Evolutionary conservation across 1,140 invertebrate genomes (phyloP).

Genomic region (Anastatus disparis): DNA sequence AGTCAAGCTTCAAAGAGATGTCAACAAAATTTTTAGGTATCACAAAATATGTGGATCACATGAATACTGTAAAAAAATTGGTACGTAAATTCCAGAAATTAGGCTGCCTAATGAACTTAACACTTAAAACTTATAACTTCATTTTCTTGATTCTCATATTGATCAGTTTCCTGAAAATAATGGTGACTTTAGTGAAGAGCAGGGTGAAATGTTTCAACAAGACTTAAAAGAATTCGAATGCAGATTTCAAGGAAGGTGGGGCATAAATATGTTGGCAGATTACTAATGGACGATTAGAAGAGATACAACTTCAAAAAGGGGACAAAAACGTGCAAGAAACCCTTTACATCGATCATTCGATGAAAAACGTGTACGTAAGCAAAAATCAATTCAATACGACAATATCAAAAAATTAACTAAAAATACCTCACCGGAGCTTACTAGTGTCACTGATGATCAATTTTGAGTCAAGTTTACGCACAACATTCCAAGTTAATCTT

Average conservation of each 20-base stretch:
- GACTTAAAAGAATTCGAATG: no score
- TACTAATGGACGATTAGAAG: not conserved
- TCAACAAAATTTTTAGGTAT: conserved; percentile 19
- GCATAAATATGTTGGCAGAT: conserved; percentile 50
- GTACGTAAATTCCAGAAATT: conserved; percentile 22
- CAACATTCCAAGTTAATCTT: no score
- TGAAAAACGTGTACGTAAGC: conserved; percentile 3
- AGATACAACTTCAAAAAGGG: not conserved
- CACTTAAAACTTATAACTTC: no score
- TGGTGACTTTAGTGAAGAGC: conserved; percentile 37
- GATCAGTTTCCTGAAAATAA: conserved; percentile 42
- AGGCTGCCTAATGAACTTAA: conserved; percentile 24
- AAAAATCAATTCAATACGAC: not conserved
- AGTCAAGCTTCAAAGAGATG: conserved; percentile 29
- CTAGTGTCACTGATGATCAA: no score
- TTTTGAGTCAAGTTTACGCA: no score
- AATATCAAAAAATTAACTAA: no score
- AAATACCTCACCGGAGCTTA: no score
- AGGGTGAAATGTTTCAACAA: no score
- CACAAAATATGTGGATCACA: conserved; percentile 39
- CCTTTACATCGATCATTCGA: conserved; percentile 17
- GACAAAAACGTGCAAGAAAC: conserved; percentile 18
- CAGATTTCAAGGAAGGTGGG: not conserved
- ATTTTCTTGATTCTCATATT: not conserved
- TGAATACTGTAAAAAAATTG: conserved; percentile 39